A percentile compares a stretch with the other conserved stretches of the same genome.
phyloP scores from a whole-genome alignment of 2,888 invertebrate genomes.

The Agrotis clavis region DNA sequence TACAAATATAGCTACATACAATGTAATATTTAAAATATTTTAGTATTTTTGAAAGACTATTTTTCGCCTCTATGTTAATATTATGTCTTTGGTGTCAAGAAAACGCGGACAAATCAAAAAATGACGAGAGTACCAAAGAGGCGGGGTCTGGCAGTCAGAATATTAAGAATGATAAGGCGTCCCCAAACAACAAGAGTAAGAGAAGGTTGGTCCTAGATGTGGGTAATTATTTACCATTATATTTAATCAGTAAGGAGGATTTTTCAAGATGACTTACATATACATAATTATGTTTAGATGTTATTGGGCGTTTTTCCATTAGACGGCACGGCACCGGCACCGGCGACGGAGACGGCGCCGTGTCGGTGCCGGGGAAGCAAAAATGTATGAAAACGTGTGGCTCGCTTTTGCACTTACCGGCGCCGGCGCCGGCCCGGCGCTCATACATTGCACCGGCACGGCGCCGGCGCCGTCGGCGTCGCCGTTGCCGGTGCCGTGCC shows the following conservation, averaged over 20 bases:
- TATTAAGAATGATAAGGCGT: conserved; percentile 79
- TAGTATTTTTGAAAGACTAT: not conserved
- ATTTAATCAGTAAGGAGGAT: not conserved
- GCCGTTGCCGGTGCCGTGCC: too few species aligned
- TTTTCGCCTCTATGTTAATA: not conserved
- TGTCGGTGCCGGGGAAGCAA: too few species aligned
- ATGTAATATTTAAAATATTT: not conserved
- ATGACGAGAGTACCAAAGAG: conserved; percentile 77
- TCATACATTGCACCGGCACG: too few species aligned
- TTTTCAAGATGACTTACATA: not conserved
- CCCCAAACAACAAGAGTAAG: conserved; percentile 79
- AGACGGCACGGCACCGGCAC: too few species aligned
- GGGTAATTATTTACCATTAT: conserved; percentile 57
- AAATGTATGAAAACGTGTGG: too few species aligned
- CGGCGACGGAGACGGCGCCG: too few species aligned
- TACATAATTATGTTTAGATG: not conserved
- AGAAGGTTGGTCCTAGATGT: conserved; percentile 79
- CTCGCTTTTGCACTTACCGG: too few species aligned
- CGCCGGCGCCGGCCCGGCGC: too few species aligned
- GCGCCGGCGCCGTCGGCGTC: too few species aligned
- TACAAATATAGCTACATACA: too few species aligned
- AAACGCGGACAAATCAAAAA: conserved; percentile 77
- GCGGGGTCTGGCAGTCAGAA: conserved; percentile 65
- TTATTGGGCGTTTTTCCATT: too few species aligned
- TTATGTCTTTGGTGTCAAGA: conserved; percentile 68